Evolutionary conservation across 1,140 invertebrate genomes (phyloP).

Genomic region (Carcinoscorpius rotundicauda): DNA sequence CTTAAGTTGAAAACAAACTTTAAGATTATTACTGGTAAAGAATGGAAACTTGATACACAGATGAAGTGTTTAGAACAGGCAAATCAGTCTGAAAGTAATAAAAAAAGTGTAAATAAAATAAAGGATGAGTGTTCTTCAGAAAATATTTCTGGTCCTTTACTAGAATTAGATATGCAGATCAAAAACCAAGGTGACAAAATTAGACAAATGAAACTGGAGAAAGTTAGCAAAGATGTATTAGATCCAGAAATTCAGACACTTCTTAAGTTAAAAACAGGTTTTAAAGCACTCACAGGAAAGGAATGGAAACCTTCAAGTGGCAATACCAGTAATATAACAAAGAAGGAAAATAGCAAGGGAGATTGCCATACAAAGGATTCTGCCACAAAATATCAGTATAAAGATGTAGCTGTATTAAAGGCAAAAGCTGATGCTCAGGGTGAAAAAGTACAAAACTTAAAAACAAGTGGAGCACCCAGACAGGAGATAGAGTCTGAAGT

Average conservation of each 20-base stretch:
- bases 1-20: conserved; percentile 53
- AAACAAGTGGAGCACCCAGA: conserved; percentile 48
- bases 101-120: no score
- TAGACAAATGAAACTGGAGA: conserved; percentile 48
- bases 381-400: no score
- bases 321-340: no score
- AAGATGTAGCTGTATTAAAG: no score
- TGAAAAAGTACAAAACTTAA: conserved; percentile 38
- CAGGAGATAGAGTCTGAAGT: conserved; percentile 53
- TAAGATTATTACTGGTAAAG: conserved; percentile 27
- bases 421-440: conserved; percentile 36
- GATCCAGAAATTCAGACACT: conserved; percentile 48
- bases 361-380: no score
- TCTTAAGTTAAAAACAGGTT: conserved; percentile 27
- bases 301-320: no score
- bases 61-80: no score
- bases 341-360: no score
- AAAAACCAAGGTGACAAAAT: conserved; percentile 55
- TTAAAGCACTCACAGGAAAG: conserved; percentile 7
- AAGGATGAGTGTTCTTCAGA: no score
- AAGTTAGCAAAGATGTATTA: conserved; percentile 32
- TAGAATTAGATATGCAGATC: conserved; percentile 44
- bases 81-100: no score
- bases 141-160: no score
- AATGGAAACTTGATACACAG: conserved; percentile 41